Conservation (phyloP, 2,888 invertebrate genomes). For the Caenorhabditis drosophilae region DNA sequence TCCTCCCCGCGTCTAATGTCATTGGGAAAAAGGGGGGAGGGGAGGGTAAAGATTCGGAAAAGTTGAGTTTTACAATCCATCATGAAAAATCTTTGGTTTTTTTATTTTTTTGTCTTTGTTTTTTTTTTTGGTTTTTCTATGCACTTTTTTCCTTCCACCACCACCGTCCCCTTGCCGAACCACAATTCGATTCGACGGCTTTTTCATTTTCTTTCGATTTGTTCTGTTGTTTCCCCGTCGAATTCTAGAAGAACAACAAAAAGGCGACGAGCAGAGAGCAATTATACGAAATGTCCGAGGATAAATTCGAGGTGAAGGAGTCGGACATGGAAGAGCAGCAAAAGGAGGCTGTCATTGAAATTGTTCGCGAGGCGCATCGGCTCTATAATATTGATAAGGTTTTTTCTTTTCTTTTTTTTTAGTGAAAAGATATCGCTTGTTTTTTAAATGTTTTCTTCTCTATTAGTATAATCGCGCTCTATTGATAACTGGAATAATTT, state of each 20-base stretch:
- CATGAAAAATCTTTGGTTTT: background rate
- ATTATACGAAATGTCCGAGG: conserved; percentile 13
- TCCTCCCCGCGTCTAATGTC: no score
- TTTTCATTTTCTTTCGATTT: conserved; percentile 2
- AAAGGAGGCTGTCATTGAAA: conserved; percentile 28
- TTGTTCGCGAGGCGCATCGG: conserved; percentile 45
- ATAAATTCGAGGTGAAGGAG: conserved; percentile 47
- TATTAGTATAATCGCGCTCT: no score
- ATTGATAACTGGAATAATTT: no score
- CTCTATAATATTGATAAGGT: conserved; percentile 52
- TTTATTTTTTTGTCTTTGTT: background rate
- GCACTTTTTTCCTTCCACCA: background rate
- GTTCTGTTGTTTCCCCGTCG: background rate
- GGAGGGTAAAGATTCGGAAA: no score
- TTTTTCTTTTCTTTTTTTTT: conserved; percentile 1
- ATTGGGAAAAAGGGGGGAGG: no score
- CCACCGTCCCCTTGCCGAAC: no score
- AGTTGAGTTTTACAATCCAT: no score
- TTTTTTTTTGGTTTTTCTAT: background rate
- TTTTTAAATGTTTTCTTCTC: no score
- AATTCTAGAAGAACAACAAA: no score
- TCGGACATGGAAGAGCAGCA: conserved; percentile 50
- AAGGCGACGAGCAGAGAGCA: no score
- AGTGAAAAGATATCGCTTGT: no score
- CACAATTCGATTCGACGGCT: background rate